Base-by-base conservation (phyloP, 2,113 vertebrate species). In the Solea solea region DNA sequence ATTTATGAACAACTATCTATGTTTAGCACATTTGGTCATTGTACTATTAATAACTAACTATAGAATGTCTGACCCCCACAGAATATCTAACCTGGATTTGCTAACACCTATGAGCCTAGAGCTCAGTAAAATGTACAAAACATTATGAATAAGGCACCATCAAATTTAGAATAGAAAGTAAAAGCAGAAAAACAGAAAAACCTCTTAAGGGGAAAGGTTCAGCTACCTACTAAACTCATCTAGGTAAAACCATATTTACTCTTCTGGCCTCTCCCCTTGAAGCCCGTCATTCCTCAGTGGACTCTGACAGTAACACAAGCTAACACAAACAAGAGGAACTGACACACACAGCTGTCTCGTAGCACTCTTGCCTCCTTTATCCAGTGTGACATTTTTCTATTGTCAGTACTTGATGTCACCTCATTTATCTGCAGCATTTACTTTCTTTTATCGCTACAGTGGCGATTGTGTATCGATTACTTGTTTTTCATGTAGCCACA, bases 301-400 rank as follows among this genome's bases (percentile, higher is more conserved):
- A 61, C 78, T 78, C 61, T 62, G 73, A 81, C 60, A 64, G 88
- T 81, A 92, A 91, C 86, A 83, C 74, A 90, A 89, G 83, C 85
- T 73, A 87, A 78, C 69, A 89, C 80, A 92, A 92, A 92, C 88
- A 91, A 73, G 76, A 69, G 69, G 68, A 89, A 90, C 64, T 90
- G 90, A 92, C 91, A 93, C 72, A 58, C 48, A 80, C 93, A 93
- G 92, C 91, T 93, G 93, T 77, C 73, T 61, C 78, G 46, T 4
- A 53, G 62, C 72, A 67, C 67, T 58, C 68, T 57, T 53, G 58
- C 67, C 66, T 16, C 15, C 16, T 0, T 9, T 16, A 45, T 54
- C 34, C 55, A 52, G 28, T 41, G 39, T 28, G 39, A 67, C 51
- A 52, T 65, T 48, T 61, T 42, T 42, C 13, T 62, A 9, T 48